These are phyloP conservation scores for Cordylochernes scorpioides DNA, from an alignment of 2,888 invertebrate species.

Conservation along the genomic window DNA sequence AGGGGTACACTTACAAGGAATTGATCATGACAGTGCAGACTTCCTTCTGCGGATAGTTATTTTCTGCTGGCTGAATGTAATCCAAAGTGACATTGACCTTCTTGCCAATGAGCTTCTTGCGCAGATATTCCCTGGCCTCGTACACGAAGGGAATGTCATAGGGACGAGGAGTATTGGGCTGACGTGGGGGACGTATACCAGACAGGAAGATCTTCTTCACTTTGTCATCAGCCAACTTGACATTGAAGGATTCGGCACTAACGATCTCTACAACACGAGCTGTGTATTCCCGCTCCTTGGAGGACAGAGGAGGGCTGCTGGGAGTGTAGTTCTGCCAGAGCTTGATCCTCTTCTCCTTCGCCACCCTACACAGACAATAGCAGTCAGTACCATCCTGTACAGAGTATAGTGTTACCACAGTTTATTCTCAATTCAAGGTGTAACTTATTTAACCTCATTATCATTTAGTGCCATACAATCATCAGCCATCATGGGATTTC, in stretches of 20 bases:
- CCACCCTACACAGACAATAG: constrained; percentile 26
- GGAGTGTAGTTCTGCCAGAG: constrained; percentile 78
- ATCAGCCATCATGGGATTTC: no score
- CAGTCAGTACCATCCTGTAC: no score
- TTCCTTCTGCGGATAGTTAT: constrained; percentile 73
- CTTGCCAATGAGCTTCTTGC: constrained; percentile 83
- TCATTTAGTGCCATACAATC: no score
- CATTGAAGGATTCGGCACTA: constrained; percentile 71
- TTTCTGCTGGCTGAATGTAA: constrained; percentile 81
- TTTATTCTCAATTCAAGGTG: no score
- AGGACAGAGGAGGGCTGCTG: constrained; percentile 27
- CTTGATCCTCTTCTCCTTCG: constrained; percentile 57
- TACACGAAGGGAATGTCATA: constrained; percentile 98
- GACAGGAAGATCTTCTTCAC: constrained; percentile 79
- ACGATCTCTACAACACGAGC: constrained; percentile 67
- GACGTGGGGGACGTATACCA: constrained; percentile 75
- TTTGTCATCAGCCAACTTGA: constrained; percentile 47
- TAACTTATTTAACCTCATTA: no score
- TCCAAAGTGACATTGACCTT: constrained; percentile 73
- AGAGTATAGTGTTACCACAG: no score
- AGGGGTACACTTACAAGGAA: constrained; percentile 36
- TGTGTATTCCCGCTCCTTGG: constrained; percentile 50
- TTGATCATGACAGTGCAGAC: constrained; percentile 74
- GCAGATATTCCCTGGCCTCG: constrained; percentile 83
- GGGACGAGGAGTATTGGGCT: constrained; percentile 32